Conservation (phyloP, 1,140 invertebrate species). For the Hyles euphorbiae region DNA sequence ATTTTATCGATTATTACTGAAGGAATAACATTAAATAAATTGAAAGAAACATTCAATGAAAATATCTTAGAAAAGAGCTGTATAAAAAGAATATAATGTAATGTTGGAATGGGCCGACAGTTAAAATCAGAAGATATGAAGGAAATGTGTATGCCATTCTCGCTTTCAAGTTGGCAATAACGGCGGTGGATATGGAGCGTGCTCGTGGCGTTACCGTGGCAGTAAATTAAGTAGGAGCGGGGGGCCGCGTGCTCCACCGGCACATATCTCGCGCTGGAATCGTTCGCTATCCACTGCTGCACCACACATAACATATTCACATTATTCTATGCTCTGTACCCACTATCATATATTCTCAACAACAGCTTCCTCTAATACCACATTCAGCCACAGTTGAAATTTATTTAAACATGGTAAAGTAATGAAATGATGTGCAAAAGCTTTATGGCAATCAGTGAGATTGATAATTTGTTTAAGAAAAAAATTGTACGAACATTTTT, state of each 20-base stretch:
- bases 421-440: no score
- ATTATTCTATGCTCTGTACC: no score
- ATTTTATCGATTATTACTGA: no score
- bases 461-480: no score
- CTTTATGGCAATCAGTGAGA: no score
- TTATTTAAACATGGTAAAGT: no score
- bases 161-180: conserved; percentile 73
- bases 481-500: no score
- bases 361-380: no score
- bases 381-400: no score
- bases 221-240: conserved; percentile 63
- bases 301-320: not conserved
- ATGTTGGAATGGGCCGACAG: conserved; percentile 46
- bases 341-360: no score
- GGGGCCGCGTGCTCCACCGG: conserved; percentile 22
- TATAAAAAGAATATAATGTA: conserved; percentile 29
- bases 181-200: conserved; percentile 64
- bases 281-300: conserved; percentile 30
- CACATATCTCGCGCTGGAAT: conserved; percentile 48
- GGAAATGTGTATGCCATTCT: conserved; percentile 67
- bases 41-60: no score
- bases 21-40: no score
- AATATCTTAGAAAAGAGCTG: conserved; percentile 14
- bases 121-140: conserved; percentile 66
- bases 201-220: conserved; percentile 68